Base-by-base conservation (phyloP, 2,797 vertebrate genomes). In the Enteromius trimaculatus region DNA sequence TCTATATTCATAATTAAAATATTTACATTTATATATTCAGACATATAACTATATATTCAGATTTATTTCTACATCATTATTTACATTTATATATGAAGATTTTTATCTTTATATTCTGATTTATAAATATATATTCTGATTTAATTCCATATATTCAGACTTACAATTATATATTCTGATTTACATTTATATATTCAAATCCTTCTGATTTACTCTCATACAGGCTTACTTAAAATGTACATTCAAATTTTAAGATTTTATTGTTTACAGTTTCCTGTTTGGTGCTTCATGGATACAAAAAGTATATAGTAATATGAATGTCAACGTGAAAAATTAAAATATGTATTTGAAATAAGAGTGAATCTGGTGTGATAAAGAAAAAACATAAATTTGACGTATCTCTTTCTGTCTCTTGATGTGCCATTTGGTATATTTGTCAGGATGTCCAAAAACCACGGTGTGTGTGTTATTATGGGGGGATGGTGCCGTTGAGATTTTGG, bases 391-490 rank as follows among this genome's bases (percentile, higher is more conserved):
- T n/a, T 37, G 42, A 31, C 11, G 3, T 55, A 19, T 31, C 21
- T 19, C 9, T 71, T 34, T 47, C 42, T 23, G 34, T 21, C 34
- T 72, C 68, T 47, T 47, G 64, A 31, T 60, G 62, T 64, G 53
- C 23, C 42, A 66, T 49, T 65, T 79, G 13, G 23, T 51, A 34
- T 51, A 49, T 66, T 11, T 65, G n/a, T n/a, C 19, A 77, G 53
- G 49, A 42, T 62, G 58, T 26, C 23, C 51, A 79, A 82, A 37
- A 72, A 53, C 51, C 23, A 80, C 23, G 9, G 58, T 78, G 66
- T 77, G 62, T 80, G 34, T 82, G 49, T 70, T 64, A 71, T 82
- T 37, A 19, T 86, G 88, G 88, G 84, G 21, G 86, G 86, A 83
- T 80, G 86, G 88, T 80, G 19, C 3, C 21, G 65, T 26, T 19